phyloP scores from a whole-genome alignment of 2,113 vertebrate genomes.

The Chamaetylas fuelleborni region DNA sequence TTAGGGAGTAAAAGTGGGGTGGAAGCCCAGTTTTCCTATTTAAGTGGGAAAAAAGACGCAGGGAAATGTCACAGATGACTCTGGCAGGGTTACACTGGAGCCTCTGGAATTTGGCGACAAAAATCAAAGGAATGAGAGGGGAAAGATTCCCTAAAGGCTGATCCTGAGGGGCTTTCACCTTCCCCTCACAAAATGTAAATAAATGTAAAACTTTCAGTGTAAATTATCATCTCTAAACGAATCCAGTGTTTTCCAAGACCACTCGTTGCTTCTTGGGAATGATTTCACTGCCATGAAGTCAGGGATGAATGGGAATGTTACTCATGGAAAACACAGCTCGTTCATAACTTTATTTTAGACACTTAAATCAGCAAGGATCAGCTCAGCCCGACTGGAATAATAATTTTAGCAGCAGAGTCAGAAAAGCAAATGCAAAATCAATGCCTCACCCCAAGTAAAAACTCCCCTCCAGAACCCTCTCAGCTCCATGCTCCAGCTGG shows the following conservation, averaged over 20 bases:
- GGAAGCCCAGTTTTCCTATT: background rate
- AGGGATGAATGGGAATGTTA: background rate
- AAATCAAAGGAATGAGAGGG: background rate
- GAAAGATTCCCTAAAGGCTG: background rate
- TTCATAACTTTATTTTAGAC: background rate
- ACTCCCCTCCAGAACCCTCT: background rate
- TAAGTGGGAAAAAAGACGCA: background rate
- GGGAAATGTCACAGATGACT: background rate
- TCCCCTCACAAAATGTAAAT: background rate
- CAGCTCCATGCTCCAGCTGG: background rate
- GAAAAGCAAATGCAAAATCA: background rate
- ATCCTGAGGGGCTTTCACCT: background rate
- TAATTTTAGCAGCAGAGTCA: slow-evolving; percentile 6
- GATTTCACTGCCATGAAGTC: background rate
- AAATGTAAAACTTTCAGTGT: background rate
- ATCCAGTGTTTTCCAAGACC: background rate
- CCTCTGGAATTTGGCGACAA: background rate
- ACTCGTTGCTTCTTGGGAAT: background rate
- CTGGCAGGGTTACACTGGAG: background rate
- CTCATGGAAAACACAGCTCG: slow-evolving; percentile 41
- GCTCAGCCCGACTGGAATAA: background rate
- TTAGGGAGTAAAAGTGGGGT: background rate
- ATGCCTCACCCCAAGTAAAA: background rate
- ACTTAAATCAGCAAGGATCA: background rate
- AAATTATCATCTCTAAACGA: background rate